Percentiles rank a stretch among this genome's conserved stretches.
These are phyloP conservation scores for Python bivittatus DNA, from an alignment of 2,113 vertebrate genomes.

Conservation along the genomic window DNA sequence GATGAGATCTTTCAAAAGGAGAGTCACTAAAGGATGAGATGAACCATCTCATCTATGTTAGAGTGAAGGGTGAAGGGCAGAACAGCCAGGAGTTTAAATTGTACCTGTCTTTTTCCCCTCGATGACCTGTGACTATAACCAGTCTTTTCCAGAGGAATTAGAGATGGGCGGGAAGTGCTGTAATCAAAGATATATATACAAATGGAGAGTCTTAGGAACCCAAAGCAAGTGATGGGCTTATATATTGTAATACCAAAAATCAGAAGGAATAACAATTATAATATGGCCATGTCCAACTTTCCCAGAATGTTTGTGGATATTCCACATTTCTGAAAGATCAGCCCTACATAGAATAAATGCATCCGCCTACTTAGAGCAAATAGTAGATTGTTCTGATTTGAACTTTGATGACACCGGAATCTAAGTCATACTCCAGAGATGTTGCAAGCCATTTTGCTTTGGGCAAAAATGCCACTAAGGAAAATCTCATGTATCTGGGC, in stretches of 20 bases:
- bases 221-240: background rate
- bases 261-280: background rate
- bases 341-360: background rate
- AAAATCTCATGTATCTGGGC: background rate
- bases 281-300: background rate
- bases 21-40: slow-evolving; percentile 23
- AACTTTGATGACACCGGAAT: too few relatives aligned
- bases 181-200: slow-evolving; percentile 65
- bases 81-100: slow-evolving; percentile 37
- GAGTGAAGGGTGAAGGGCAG: slow-evolving; percentile 67
- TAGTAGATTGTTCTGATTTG: too few relatives aligned
- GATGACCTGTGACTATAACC: slow-evolving; percentile 61
- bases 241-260: background rate
- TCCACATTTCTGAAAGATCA: background rate
- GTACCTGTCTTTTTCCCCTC: slow-evolving; percentile 63
- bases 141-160: slow-evolving; percentile 51
- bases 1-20: slow-evolving; percentile 17
- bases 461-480: background rate
- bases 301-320: background rate
- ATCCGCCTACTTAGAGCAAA: background rate
- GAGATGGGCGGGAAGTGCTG: background rate
- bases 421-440: too few relatives aligned
- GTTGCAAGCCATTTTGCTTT: too few relatives aligned
- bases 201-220: slow-evolving; percentile 66
- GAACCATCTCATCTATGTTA: slow-evolving; percentile 34